Base-by-base conservation (phyloP, 1,140 invertebrate genomes). In the Spodoptera litura region DNA sequence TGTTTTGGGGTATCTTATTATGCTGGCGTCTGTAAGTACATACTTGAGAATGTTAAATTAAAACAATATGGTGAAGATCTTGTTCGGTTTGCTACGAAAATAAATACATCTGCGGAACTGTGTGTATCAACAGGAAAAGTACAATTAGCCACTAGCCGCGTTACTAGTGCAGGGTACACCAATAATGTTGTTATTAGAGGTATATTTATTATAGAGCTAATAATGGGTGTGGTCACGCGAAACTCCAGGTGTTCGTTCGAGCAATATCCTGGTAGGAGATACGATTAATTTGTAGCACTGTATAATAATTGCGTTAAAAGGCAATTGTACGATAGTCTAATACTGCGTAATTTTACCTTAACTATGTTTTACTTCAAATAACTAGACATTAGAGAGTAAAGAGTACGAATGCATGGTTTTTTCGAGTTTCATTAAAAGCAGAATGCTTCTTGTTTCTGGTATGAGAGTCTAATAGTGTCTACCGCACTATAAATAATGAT, bases 271-370 rank as follows among this genome's bases (percentile, higher is more conserved):
- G 68, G 31, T 31, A 4, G 31, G 31, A 20, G 20, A 78, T 66
- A 79, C 44, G 68, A 83, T 80, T 83, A 77, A 81, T 73, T 78
- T 71, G 61, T 68, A 56, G 76, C 72, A 77, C 72, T 72, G 38
- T 56, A 68, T 62, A 66, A 61, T 80, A 51, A 79, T 72, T 76
- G 58, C 51, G 72, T 68, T 80, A 71, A 20, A 5, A 44, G 44
- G 38, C 38, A 38, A 38, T 38, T 38, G 35, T 38, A 49, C 35
- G 15, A 49, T 64, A 49, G 38, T 20, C 44, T 44, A 25, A 66
- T 12, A 44, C 6, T 9, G 38, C 38, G 38, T 44, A 44, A 10
- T 9, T 44, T 44, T 10, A 6, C 4, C 9, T 44, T 44, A 44
- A 9, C 9, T 44, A 4, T 44, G 38, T 44, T 44, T 44, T 44